These are phyloP conservation scores for Leptoteleia sp. DNA, from an alignment of 1,140 invertebrate genomes.

Conservation along the genomic window DNA sequence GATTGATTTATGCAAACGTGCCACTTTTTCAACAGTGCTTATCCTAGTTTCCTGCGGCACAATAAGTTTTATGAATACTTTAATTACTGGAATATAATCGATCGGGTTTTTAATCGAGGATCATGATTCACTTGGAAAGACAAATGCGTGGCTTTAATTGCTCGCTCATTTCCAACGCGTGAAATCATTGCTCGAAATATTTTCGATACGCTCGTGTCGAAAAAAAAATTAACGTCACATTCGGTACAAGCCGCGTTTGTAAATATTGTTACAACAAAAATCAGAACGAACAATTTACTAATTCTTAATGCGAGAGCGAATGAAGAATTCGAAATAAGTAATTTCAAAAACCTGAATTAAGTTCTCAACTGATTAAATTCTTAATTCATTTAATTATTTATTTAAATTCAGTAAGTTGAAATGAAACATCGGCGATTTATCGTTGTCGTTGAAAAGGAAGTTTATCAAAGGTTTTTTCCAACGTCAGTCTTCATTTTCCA, in stretches of 20 bases:
- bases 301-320: too few species aligned
- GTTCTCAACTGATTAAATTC: too few species aligned
- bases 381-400: too few species aligned
- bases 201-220: background rate
- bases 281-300: too few species aligned
- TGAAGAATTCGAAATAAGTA: too few species aligned
- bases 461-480: background rate
- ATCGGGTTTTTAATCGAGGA: constrained; percentile 18
- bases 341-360: too few species aligned
- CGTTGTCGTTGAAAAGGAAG: too few species aligned
- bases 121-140: constrained; percentile 16
- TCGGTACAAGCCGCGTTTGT: too few species aligned
- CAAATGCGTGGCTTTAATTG: constrained; percentile 13
- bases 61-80: constrained; percentile 16
- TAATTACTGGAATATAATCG: constrained; percentile 16
- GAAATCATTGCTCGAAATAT: constrained; percentile 24
- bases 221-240: too few species aligned
- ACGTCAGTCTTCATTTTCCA: constrained; percentile 29
- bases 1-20: constrained; percentile 13
- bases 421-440: too few species aligned
- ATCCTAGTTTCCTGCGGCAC: background rate
- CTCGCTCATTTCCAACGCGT: constrained; percentile 17
- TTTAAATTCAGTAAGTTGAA: too few species aligned
- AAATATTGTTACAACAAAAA: too few species aligned
- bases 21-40: constrained; percentile 1